Percentiles rank a stretch among this genome's conserved stretches.
Conservation (phyloP, 2,113 vertebrate species). For the Pteruthius melanotis region DNA sequence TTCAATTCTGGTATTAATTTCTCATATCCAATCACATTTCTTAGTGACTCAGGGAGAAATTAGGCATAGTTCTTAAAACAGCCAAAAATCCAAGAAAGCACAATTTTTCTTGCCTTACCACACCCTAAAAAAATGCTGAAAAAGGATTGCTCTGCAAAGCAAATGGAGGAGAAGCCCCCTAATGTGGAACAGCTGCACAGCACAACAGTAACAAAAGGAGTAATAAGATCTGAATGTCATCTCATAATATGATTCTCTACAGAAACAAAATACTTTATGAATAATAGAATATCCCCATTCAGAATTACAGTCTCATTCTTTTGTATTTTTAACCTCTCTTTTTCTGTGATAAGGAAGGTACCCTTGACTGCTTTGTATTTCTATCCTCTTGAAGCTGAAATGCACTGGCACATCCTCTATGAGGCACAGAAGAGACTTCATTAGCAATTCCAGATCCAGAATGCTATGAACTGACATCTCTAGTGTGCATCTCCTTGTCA, state of each 20-base stretch:
- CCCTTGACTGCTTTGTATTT: slow-evolving; percentile 58
- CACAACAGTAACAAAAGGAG: slow-evolving; percentile 34
- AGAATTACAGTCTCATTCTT: slow-evolving; percentile 53
- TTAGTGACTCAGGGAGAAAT: neutral
- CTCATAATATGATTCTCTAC: slow-evolving; percentile 53
- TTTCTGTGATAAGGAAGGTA: slow-evolving; percentile 58
- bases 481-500: slow-evolving; percentile 40
- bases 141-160: neutral
- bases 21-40: neutral
- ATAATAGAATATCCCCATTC: slow-evolving; percentile 67
- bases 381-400: slow-evolving; percentile 55
- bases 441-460: slow-evolving; percentile 64
- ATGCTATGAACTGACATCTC: slow-evolving; percentile 64
- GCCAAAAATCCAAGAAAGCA: neutral
- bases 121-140: neutral
- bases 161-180: slow-evolving; percentile 2
- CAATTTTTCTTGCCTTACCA: neutral
- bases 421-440: slow-evolving; percentile 45
- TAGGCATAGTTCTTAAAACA: neutral
- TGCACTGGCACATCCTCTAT: slow-evolving; percentile 40
- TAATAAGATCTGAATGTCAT: slow-evolving; percentile 52
- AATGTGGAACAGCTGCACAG: slow-evolving; percentile 26
- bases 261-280: slow-evolving; percentile 68
- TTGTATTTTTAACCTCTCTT: slow-evolving; percentile 60
- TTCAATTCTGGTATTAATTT: neutral